Percentiles rank a stretch among this genome's conserved stretches.
These are phyloP conservation scores for Rostratula benghalensis DNA, from an alignment of 2,113 vertebrate genomes.

Conservation along the genomic window DNA sequence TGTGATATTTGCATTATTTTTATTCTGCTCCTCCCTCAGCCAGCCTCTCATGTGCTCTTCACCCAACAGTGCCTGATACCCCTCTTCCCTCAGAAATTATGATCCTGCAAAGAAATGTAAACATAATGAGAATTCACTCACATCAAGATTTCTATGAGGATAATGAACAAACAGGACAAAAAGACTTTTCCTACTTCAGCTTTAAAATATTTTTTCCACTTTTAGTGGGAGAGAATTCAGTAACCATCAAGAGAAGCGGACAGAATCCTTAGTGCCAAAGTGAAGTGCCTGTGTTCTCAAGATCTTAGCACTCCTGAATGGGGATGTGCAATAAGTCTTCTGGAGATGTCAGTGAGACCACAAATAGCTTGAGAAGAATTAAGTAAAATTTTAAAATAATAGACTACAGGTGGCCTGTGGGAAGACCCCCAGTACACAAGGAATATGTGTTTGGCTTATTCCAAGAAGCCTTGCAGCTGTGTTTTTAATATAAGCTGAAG, in stretches of 20 bases:
- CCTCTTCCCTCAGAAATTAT: neutral
- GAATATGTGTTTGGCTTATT: conserved; percentile 42
- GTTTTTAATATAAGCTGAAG: conserved; percentile 36
- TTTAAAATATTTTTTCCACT: conserved; percentile 5
- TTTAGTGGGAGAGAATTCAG: conserved; percentile 38
- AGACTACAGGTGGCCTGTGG: conserved; percentile 32
- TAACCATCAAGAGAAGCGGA: neutral
- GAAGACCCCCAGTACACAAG: conserved; percentile 42
- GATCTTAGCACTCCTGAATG: conserved; percentile 24
- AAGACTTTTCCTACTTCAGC: neutral
- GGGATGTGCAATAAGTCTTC: conserved; percentile 34
- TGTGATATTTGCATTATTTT: neutral
- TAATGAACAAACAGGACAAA: neutral
- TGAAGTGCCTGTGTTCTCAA: conserved; percentile 32
- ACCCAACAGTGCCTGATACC: neutral
- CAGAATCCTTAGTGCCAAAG: neutral
- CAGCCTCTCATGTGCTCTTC: neutral
- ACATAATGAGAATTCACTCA: neutral
- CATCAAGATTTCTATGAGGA: neutral
- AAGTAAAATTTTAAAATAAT: conserved; percentile 59
- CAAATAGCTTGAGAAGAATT: conserved; percentile 57
- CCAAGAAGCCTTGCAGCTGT: conserved; percentile 22
- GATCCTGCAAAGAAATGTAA: neutral
- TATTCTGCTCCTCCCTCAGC: neutral
- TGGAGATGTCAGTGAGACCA: conserved; percentile 53